A percentile compares a stretch with the other conserved stretches of the same genome.
Evolutionary conservation across 2,113 vertebrate genomes (phyloP).

Genomic region (Dromas ardeola): DNA sequence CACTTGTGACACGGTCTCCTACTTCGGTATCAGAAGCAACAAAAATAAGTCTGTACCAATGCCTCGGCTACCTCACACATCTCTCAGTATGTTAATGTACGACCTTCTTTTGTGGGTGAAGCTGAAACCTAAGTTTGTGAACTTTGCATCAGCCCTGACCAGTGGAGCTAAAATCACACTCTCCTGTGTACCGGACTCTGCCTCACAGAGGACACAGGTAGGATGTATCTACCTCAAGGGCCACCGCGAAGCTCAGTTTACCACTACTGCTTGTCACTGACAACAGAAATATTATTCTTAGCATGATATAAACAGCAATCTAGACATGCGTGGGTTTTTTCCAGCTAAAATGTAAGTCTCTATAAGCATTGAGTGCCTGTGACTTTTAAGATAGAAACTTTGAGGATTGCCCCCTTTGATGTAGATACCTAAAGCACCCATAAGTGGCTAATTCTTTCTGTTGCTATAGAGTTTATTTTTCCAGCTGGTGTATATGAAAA

Average conservation of each 20-base stretch:
- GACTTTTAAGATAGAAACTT: background rate
- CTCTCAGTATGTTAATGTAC: background rate
- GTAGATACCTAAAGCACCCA: background rate
- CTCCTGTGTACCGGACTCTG: background rate
- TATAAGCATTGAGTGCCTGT: background rate
- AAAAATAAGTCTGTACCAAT: background rate
- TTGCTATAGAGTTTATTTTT: background rate
- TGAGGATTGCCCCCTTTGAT: background rate
- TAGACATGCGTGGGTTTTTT: background rate
- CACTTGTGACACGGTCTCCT: background rate
- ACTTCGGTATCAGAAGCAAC: background rate
- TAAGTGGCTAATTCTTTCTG: background rate
- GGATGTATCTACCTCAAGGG: background rate
- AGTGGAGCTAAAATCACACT: background rate
- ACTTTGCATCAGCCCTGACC: background rate
- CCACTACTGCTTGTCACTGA: background rate
- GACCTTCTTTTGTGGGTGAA: background rate
- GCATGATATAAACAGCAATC: background rate
- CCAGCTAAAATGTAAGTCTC: background rate
- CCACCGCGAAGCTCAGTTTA: background rate
- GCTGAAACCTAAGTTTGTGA: background rate
- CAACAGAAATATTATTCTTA: background rate
- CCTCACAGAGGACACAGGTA: background rate
- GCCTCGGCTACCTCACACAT: background rate
- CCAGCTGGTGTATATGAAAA: background rate